Evolutionary conservation across 2,888 invertebrate species (phyloP), one percentile per base, ranked within the genome.

Genomic region (Troides aeacus): DNA sequence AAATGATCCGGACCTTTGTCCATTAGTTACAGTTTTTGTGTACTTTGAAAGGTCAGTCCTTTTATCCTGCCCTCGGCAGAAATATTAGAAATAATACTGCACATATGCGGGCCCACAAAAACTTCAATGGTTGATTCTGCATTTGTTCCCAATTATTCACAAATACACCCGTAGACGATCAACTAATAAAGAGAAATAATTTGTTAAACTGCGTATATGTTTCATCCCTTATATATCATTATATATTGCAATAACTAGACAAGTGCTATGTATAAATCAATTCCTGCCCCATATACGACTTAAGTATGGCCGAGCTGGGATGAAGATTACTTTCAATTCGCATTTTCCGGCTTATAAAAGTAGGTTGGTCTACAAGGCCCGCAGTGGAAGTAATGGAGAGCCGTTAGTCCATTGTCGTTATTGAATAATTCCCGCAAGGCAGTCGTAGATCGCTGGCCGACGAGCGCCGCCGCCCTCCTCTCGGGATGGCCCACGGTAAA

Each of bases 301-400:
- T 77, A 82, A 78, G 78, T 82, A 82, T 85, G 84, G 84, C 83
- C 84, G 85, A 83, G 84, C 83, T 84, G 81, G 79, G 81, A 81
- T 81, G 82, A 88, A 89, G 90, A 91, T 92, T 91, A 87, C 84
- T 84, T 88, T 90, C 89, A 92, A 92, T 92, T 92, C 88, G 86
- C 85, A 90, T 90, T 89, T 89, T 91, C 92, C 92, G 91, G 90
- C 89, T 84, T 86, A 84, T 80, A 85, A 87, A 91, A 88, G 85
- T 90, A 90, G 90, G 89, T 88, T 90, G 89, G 81, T 84, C 84
- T 82, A 84, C 82, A 83, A 82, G 75, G 80, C 80, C 84, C 85
- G 85, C 81, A 81, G 82, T 87, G 85, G 85, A 84, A 83, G 84
- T 84, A 87, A 89, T 88, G 83, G 89, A 86, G 90, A 89, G 88